A percentile compares a stretch with the other conserved stretches of the same genome.
Evolutionary conservation across 2,797 vertebrate genomes (phyloP).

Genomic region (Dendrocincla tyrannina): DNA sequence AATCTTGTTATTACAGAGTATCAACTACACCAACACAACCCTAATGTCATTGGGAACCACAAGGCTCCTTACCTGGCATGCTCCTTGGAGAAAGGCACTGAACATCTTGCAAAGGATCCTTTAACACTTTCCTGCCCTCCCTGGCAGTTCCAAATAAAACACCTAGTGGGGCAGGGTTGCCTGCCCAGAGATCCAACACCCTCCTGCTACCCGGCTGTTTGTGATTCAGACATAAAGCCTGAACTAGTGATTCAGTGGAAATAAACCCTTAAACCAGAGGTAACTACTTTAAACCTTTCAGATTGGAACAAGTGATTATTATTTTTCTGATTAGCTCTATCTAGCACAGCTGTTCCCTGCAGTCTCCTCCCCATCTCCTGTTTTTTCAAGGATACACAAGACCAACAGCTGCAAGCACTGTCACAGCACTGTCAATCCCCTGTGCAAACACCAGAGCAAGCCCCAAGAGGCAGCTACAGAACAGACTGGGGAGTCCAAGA

Average conservation of each 20-base stretch:
- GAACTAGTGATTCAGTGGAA: not conserved
- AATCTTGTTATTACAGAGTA: not conserved
- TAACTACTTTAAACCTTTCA: not conserved
- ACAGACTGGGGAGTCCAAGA: not conserved
- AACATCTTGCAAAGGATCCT: not conserved
- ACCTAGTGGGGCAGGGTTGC: not conserved
- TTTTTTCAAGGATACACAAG: not conserved
- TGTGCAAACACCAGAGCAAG: not conserved
- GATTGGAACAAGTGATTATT: not conserved
- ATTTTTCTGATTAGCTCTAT: not conserved
- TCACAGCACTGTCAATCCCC: not conserved
- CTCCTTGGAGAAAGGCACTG: not conserved
- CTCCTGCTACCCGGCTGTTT: not conserved
- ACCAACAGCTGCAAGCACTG: not conserved
- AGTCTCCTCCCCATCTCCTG: accelerated
- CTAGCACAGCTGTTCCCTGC: not conserved
- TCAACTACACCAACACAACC: not conserved
- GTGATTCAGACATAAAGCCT: not conserved
- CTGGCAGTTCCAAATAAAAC: not conserved
- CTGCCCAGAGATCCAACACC: not conserved
- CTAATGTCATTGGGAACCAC: accelerated
- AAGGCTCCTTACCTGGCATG: not conserved
- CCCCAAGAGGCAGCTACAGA: not conserved
- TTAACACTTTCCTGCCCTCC: not conserved
- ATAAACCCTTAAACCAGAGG: not conserved